Evolutionary conservation across 2,888 invertebrate species (phyloP), one percentile per base, ranked within the genome.

Genomic region (Plemyria rubiginata): DNA sequence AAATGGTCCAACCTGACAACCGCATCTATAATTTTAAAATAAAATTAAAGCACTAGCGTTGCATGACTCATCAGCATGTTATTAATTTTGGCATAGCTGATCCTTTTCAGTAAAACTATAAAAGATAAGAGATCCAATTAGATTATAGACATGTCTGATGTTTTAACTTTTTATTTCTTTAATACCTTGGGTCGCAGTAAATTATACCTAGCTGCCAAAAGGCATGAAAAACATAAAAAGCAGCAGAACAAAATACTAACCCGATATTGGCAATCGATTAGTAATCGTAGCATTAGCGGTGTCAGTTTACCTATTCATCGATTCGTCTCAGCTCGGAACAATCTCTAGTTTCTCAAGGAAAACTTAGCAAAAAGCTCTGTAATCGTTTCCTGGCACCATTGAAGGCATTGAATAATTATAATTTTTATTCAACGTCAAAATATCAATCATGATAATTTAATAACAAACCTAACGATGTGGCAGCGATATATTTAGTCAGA

Each of bases 211-310:
- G 29, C 48, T 38, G 12, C 32, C 11, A 60, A 75, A 70, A 73
- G 71, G 74, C 80, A 79, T 76, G 5, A 32, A 36, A 1, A 50
- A 50, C 13, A 75, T 70, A 75, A 75, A 70, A 71, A 77, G 77
- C 68, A 74, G 70, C 75, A 78, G 76, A 78, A 77, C 76, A 52
- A 69, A 70, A 66, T 72, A 62, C 65, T 80, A 82, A 82, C 77
- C 81, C 72, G 70, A 78, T 82, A 80, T 82, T 82, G 77, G 78
- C 80, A 86, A 86, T 85, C 79, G 81, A 83, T 86, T 85, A 79
- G 76, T 72, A 74, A 77, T 74, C 74, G 73, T 75, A 76, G 68
- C 70, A 72, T 73, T 72, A 73, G 62, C 66, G 72, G 75, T 79
- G 77, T 80, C 79, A 77, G 72, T 79, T 83, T 78, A 79, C 80